Conservation (phyloP, 2,888 invertebrate species). For the Scaptomyza polygonia region DNA sequence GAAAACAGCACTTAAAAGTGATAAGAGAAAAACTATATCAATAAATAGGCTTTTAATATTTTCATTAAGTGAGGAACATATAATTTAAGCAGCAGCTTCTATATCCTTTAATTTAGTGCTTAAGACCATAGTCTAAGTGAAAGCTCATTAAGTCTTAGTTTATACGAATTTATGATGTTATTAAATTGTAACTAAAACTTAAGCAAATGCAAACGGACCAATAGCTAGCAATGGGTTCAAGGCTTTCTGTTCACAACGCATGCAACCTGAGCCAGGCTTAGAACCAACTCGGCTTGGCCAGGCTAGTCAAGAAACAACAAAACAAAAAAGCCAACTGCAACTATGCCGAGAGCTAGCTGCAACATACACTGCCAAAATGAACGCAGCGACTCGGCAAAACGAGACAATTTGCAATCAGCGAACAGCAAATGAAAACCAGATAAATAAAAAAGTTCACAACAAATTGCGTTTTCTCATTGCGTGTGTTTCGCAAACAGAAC, state of each 20-base stretch:
- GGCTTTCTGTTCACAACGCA: conserved; percentile 34
- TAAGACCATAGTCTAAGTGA: not conserved
- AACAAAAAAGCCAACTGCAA: conserved; percentile 39
- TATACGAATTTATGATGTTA: not conserved
- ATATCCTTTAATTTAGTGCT: no score
- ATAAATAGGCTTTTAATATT: no score
- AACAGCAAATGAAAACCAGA: conserved; percentile 71
- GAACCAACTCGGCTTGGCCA: conserved; percentile 2
- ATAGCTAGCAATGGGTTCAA: conserved; percentile 59
- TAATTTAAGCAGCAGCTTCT: no score
- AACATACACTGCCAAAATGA: conserved; percentile 65
- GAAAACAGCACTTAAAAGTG: no score
- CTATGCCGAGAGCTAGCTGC: conserved; percentile 51
- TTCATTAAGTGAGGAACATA: no score
- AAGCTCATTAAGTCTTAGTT: not conserved
- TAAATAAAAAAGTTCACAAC: conserved; percentile 66
- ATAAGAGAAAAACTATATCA: no score
- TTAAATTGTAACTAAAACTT: conserved; percentile 5
- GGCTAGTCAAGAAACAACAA: conserved; percentile 33
- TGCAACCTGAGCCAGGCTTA: conserved; percentile 43
- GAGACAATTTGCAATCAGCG: conserved; percentile 78
- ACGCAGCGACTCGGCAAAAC: conserved; percentile 56
- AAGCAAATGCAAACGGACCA: conserved; percentile 19
- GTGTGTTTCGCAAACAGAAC: conserved; percentile 45
- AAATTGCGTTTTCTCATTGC: conserved; percentile 75